Evolutionary conservation across 2,888 invertebrate species (phyloP).

Genomic region (Geotrupes spiniger): DNA sequence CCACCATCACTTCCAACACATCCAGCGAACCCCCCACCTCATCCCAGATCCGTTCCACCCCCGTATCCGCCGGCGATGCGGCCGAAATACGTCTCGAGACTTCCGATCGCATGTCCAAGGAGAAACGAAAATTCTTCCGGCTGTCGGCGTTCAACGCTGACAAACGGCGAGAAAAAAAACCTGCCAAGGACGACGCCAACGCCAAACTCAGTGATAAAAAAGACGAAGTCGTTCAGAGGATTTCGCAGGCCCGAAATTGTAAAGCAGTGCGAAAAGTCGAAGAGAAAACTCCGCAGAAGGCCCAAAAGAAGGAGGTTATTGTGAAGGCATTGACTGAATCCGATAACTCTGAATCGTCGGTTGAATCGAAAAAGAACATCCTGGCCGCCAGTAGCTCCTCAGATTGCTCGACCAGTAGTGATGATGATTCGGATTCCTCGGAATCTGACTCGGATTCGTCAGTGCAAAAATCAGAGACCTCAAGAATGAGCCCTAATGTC

Average conservation of each 20-base stretch:
- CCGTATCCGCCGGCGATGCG: conserved; percentile 30
- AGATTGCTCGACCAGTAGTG: conserved; percentile 27
- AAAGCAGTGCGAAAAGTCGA: conserved; percentile 4
- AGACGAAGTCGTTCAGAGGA: conserved; percentile 12
- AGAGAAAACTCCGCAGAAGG: too few relatives aligned
- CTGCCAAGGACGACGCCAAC: conserved; percentile 17
- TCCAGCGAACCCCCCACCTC: conserved; percentile 27
- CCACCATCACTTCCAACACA: conserved; percentile 23
- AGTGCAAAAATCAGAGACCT: conserved; percentile 35
- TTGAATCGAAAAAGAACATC: conserved; percentile 32
- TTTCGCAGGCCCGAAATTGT: conserved; percentile 9
- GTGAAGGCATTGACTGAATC: conserved; percentile 17
- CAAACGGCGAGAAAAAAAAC: conserved; percentile 47
- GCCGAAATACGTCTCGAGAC: conserved; percentile 54
- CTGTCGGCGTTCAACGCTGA: conserved; percentile 75
- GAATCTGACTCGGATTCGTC: conserved; percentile 38
- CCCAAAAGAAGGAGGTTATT: background rate
- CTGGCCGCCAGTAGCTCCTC: conserved; percentile 26
- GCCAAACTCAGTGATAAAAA: conserved; percentile 12
- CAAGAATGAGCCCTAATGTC: conserved; percentile 30
- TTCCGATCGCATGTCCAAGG: conserved; percentile 78
- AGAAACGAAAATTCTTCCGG: conserved; percentile 85
- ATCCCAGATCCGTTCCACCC: conserved; percentile 24
- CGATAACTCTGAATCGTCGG: conserved; percentile 25
- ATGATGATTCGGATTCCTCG: conserved; percentile 28